Evolutionary conservation across 2,888 invertebrate genomes (phyloP), one percentile per base, ranked within the genome.

Genomic region (Aporophyla lueneburgensis): DNA sequence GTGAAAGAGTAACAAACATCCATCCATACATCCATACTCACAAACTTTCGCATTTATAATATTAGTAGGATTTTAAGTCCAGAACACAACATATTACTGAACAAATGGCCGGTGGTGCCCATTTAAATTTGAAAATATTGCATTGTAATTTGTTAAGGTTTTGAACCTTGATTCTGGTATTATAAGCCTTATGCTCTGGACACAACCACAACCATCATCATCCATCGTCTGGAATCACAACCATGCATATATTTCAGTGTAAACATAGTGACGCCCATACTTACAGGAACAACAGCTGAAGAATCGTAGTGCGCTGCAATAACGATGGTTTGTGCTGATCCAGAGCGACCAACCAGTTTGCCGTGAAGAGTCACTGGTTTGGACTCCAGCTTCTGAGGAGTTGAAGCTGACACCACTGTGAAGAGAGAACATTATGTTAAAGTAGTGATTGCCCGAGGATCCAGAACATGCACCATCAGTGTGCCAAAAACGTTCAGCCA

Each of bases 221-320:
- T n/a, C n/a, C n/a, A n/a, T n/a, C n/a, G n/a, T n/a, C n/a, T n/a
- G n/a, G n/a, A n/a, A n/a, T n/a, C n/a, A n/a, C n/a, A n/a, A n/a
- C n/a, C n/a, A n/a, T n/a, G n/a, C n/a, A n/a, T n/a, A n/a, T n/a
- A n/a, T n/a, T n/a, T n/a, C n/a, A n/a, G n/a, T n/a, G n/a, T n/a
- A 24, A 58, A 40, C 10, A 10, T 10, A 27, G 9, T 9, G 24
- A 16, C 1, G 6, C 1, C 5, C 1, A 12, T n/a, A 97, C 98
- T 97, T 96, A 99, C 99, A 75, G 99, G 99, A 46, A 98, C 98
- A 75, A 99, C 96, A 69, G 99, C 99, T 89, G 98, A 98, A 27
- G 99, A 98, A 92, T 99, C 99, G 89, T 99, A 99, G 96, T 99
- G 98, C 0, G 99, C 98, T 7, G 99, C 98, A 70, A 99, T 96